These are phyloP conservation scores for Euglossa dilemma DNA, from an alignment of 1,140 invertebrate genomes.

Conservation along the genomic window DNA sequence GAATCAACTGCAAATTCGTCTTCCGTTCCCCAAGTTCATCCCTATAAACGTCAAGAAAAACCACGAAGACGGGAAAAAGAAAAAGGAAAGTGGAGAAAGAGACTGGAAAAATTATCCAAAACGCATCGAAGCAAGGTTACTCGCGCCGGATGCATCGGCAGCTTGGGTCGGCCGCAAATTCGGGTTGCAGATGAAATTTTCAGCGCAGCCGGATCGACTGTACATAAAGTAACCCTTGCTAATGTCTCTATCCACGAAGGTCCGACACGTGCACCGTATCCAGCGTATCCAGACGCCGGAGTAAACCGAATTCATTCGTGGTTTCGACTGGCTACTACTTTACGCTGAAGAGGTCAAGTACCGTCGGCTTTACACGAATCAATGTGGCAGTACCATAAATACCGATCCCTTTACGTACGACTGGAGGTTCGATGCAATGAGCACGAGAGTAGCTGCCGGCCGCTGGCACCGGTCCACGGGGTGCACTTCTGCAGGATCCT, in stretches of 20 bases:
- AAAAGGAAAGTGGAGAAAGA: neutral
- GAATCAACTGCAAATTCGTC: no score
- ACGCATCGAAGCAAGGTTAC: neutral
- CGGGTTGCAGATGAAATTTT: slow-evolving; percentile 37
- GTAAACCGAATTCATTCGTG: slow-evolving; percentile 61
- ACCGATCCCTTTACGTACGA: slow-evolving; percentile 67
- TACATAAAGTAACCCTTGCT: slow-evolving; percentile 51
- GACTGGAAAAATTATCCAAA: neutral
- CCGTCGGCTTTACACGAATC: slow-evolving; percentile 69
- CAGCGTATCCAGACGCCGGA: neutral
- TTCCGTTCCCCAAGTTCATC: no score
- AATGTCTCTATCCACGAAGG: slow-evolving; percentile 41
- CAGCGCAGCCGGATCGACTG: slow-evolving; percentile 11
- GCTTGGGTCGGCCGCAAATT: slow-evolving; percentile 25
- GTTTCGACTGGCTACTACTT: slow-evolving; percentile 58
- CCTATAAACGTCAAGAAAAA: no score
- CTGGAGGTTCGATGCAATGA: slow-evolving; percentile 52
- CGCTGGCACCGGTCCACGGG: slow-evolving; percentile 48
- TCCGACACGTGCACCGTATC: slow-evolving; percentile 25
- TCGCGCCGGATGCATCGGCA: neutral
- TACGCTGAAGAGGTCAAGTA: slow-evolving; percentile 62
- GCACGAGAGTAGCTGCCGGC: slow-evolving; percentile 26
- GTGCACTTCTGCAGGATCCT: slow-evolving; percentile 50
- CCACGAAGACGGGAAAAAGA: no score
- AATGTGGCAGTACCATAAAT: slow-evolving; percentile 70